A percentile compares a stretch with the other conserved stretches of the same genome.
phyloP scores from a whole-genome alignment of 2,888 invertebrate species.

The Synergus itoensis region DNA sequence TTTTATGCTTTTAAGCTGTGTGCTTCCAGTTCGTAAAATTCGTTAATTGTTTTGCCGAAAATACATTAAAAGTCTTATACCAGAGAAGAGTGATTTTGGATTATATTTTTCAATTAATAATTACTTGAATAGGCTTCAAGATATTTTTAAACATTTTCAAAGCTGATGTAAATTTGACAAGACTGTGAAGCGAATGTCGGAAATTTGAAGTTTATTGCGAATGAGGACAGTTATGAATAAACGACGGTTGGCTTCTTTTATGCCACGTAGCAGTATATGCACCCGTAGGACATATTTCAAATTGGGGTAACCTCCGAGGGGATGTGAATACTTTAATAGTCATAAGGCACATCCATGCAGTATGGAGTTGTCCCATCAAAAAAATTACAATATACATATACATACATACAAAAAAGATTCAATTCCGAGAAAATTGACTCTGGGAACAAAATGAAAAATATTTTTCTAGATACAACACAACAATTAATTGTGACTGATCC shows the following conservation, averaged over 20 bases:
- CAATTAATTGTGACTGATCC: neutral
- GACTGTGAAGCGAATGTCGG: neutral
- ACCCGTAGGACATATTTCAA: conserved; percentile 71
- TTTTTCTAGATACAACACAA: neutral
- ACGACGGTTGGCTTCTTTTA: conserved; percentile 41
- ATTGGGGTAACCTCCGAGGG: conserved; percentile 71
- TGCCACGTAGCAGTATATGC: conserved; percentile 39
- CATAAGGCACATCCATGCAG: conserved; percentile 65
- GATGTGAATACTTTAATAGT: conserved; percentile 76
- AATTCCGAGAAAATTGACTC: neutral
- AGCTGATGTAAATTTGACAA: neutral
- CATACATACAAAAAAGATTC: neutral
- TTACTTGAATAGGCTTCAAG: no score
- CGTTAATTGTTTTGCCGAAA: neutral
- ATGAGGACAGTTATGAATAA: conserved; percentile 68
- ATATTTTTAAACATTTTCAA: no score
- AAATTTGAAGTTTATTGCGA: neutral
- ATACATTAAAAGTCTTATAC: neutral
- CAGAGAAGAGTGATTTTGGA: neutral
- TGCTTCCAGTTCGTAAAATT: neutral
- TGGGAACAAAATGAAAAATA: neutral
- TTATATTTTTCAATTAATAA: no score
- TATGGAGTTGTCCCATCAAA: conserved; percentile 30
- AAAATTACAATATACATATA: conserved; percentile 13
- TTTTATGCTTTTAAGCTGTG: neutral